Evolutionary conservation across 2,888 invertebrate species (phyloP), one percentile per base, ranked within the genome.

Genomic region (Endotricha flammealis): DNA sequence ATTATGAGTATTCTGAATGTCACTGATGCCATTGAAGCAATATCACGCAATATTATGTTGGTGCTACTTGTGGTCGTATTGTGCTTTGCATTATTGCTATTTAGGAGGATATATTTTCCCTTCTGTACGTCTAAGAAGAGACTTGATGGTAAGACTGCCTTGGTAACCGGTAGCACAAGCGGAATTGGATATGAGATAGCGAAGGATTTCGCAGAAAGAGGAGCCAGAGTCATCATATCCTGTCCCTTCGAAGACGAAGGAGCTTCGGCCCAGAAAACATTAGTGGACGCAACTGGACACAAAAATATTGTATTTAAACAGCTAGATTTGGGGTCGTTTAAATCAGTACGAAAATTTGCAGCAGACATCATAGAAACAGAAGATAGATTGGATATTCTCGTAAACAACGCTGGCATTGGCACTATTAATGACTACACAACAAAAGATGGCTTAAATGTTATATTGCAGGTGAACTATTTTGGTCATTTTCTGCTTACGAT

Each of bases 401-500:
- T 97, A 31, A 95, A 96, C 64, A 97, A 96, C 64, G 96, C 96
- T 0, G 96, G 95, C 1, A 91, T 92, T 0, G 89, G 92, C 40
- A 79, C 87, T 0, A 88, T 90, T 46, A 75, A 71, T 3, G 89
- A 65, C 1, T 41, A 38, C 1, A 76, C 88, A 36, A 93, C 93
- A 12, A 89, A 90, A 50, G 96, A 97, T 57, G 94, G 93, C 0
- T 74, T 97, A 40, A 95, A 96, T 64, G 76, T 91, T 44, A 94
- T 94, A 5, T 95, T 96, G 92, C 96, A 94, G 23, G 94, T 96
- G 2, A 98, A 98, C 70, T 94, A 96, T 58, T 95, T 93, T 68
- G 97, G 97, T 0, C 94, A 95, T 14, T 97, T 97, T 67, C 83
- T 98, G 14, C 81, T 98, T 16, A 96, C 97, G 0, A 92, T 96